A percentile compares a stretch with the other conserved stretches of the same genome.
phyloP scores from a whole-genome alignment of 2,888 invertebrate species.

The Junonia oenone region DNA sequence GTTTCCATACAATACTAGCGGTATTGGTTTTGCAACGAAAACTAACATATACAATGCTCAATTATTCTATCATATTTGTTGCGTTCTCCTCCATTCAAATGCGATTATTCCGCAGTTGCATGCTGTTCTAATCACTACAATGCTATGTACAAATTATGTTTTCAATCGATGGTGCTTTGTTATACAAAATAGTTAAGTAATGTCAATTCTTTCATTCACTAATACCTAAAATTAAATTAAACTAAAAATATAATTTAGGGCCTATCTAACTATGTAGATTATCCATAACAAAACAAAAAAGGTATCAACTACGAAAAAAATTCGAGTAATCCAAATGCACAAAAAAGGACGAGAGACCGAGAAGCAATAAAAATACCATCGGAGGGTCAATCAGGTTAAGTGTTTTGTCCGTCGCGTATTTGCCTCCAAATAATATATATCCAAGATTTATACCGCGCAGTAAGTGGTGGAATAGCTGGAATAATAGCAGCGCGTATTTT shows the following conservation, averaged over 20 bases:
- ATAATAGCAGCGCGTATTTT: constrained; percentile 38
- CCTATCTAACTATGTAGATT: neutral
- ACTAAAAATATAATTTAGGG: neutral
- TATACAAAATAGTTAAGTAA: too few relatives aligned
- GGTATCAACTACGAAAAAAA: constrained; percentile 26
- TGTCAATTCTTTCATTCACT: too few relatives aligned
- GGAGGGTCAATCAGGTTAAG: constrained; percentile 68
- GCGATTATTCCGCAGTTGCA: neutral
- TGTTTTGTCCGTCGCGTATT: constrained; percentile 57
- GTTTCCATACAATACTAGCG: constrained; percentile 25
- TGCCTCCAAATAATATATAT: constrained; percentile 52
- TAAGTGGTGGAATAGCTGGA: constrained; percentile 54
- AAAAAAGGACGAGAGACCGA: constrained; percentile 41
- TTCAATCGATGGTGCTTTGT: neutral
- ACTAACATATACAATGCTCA: neutral
- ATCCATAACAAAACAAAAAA: constrained; percentile 13
- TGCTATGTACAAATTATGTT: too few relatives aligned
- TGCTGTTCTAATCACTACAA: neutral
- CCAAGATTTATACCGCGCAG: constrained; percentile 53
- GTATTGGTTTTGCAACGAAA: constrained; percentile 22
- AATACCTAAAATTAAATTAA: too few relatives aligned
- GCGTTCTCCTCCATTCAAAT: neutral
- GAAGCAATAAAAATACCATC: constrained; percentile 66
- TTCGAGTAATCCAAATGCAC: constrained; percentile 24
- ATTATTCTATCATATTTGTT: neutral